phyloP scores from a whole-genome alignment of 2,113 vertebrate genomes.

The Pygoscelis antarcticus region DNA sequence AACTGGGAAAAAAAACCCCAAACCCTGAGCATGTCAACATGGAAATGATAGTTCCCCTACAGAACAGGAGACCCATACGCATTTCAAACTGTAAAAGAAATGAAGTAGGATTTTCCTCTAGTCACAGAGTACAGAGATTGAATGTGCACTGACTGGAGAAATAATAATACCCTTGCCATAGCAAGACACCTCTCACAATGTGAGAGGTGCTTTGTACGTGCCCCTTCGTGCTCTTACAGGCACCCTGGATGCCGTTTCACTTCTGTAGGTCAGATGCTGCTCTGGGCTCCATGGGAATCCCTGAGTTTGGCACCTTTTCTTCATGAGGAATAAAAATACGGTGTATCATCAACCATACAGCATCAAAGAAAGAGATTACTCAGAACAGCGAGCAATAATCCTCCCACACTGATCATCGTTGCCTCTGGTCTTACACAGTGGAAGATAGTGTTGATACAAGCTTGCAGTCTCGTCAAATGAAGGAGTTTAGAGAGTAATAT shows the following conservation, averaged over 20 bases:
- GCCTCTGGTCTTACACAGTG: background rate
- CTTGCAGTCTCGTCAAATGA: background rate
- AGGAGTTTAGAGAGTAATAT: background rate
- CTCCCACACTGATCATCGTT: background rate
- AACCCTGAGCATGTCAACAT: background rate
- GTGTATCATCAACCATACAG: background rate
- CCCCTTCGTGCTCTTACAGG: background rate
- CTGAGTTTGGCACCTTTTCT: background rate
- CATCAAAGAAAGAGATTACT: background rate
- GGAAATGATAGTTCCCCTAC: background rate
- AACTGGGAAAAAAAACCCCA: background rate
- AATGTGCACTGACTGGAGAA: background rate
- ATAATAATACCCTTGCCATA: background rate
- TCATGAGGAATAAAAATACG: background rate
- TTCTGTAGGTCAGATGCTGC: background rate
- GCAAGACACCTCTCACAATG: background rate
- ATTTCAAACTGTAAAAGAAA: background rate
- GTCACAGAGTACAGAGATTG: background rate
- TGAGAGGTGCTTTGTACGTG: background rate
- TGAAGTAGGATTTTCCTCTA: background rate
- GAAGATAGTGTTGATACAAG: background rate
- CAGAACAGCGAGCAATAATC: background rate
- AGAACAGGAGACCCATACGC: background rate
- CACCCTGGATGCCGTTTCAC: background rate
- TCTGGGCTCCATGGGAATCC: background rate